Evolutionary conservation across 2,797 vertebrate species (phyloP).

Genomic region (Myotis pilosus): DNA sequence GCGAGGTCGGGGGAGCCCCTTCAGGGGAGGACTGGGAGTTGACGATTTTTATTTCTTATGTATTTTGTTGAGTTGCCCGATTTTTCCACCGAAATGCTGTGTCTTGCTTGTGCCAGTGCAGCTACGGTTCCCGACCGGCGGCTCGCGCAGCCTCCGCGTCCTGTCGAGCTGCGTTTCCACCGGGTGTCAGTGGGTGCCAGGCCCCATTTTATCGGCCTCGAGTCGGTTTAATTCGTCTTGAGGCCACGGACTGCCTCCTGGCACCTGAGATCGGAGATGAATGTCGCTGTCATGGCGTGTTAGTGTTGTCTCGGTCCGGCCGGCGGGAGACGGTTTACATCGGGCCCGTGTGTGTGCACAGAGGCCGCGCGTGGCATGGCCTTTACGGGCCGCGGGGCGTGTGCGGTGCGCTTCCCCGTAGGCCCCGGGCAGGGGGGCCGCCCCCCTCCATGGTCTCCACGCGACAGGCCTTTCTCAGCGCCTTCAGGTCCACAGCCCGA

Average conservation of each 20-base stretch:
- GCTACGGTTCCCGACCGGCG: background rate
- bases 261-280: background rate
- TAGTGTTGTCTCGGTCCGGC: conserved; percentile 32
- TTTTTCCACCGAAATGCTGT: background rate
- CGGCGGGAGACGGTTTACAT: conserved; percentile 56
- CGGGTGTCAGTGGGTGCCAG: background rate
- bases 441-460: conserved; percentile 67
- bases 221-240: background rate
- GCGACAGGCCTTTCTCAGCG: conserved; percentile 68
- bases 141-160: background rate
- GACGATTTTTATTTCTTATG: no score
- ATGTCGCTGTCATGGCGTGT: background rate
- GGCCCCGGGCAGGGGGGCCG: background rate
- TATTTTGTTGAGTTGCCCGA: background rate
- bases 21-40: no score
- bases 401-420: background rate
- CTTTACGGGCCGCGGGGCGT: conserved; percentile 58
- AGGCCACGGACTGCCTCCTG: background rate
- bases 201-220: background rate
- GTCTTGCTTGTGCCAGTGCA: background rate
- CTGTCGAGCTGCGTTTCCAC: background rate
- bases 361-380: conserved; percentile 21
- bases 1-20: no score
- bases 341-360: conserved; percentile 42
- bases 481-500: conserved; percentile 66